Evolutionary conservation across 2,113 vertebrate genomes (phyloP).

Genomic region (Elephas maximus): DNA sequence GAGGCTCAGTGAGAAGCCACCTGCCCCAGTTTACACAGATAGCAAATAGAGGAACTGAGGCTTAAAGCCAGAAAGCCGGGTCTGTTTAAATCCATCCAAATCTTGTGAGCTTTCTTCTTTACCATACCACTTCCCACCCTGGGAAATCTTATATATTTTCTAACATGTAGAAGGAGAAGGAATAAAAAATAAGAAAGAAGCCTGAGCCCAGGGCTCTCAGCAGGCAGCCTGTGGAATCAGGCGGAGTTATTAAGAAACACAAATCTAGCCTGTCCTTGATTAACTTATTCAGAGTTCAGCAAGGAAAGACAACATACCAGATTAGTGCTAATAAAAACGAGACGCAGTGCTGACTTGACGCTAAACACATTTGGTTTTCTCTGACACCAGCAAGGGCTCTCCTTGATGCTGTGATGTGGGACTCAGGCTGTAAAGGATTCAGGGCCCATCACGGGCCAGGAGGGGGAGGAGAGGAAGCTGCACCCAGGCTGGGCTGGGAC

Average conservation of each 20-base stretch:
- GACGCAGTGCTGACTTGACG: not conserved
- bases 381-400: not conserved
- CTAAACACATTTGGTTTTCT: not conserved
- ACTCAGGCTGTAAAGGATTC: not conserved
- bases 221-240: conserved; percentile 37
- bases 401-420: not conserved
- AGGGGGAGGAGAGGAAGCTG: not conserved
- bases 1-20: not conserved
- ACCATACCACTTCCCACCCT: not conserved
- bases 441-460: accelerated
- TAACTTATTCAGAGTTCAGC: conserved; percentile 47
- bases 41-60: not conserved
- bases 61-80: not conserved
- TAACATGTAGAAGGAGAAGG: not conserved
- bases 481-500: not conserved
- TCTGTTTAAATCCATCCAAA: not conserved
- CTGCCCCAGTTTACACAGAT: not conserved
- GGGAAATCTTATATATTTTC: not conserved
- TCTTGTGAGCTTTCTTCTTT: not conserved
- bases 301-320: conserved; percentile 50
- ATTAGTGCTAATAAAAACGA: conserved; percentile 34
- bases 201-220: not conserved
- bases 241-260: conserved; percentile 35
- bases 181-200: not conserved
- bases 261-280: conserved; percentile 55